A percentile compares a stretch with the other conserved stretches of the same genome.
phyloP scores from a whole-genome alignment of 2,113 vertebrate genomes.

The Podarcis cretensis region DNA sequence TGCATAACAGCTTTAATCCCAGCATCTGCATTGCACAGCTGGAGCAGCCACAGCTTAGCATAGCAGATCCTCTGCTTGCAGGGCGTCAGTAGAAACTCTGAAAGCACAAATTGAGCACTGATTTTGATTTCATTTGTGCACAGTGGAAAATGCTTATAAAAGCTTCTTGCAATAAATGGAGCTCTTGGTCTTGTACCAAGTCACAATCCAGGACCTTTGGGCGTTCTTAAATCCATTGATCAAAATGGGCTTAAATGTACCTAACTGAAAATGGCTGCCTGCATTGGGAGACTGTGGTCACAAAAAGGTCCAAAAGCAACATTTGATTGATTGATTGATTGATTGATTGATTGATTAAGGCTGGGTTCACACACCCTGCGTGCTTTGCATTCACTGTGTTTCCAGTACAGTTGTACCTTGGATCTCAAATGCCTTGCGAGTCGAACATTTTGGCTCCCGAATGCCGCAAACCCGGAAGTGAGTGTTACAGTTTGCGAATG shows the following conservation, averaged over 20 bases:
- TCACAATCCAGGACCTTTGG: not conserved
- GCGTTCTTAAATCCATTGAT: not conserved
- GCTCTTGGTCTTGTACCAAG: not conserved
- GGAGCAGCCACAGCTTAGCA: not conserved
- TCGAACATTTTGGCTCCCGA: too few relatives aligned
- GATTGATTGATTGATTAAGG: too few relatives aligned
- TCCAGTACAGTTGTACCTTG: too few relatives aligned
- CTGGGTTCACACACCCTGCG: too few relatives aligned
- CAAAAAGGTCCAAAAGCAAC: not conserved
- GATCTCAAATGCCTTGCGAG: too few relatives aligned
- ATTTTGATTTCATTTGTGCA: not conserved
- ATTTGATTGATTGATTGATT: not conserved
- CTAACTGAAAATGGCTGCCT: not conserved
- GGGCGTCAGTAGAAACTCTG: not conserved
- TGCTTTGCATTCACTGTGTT: too few relatives aligned
- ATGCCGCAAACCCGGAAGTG: too few relatives aligned
- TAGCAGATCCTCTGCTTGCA: not conserved
- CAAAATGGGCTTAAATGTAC: not conserved
- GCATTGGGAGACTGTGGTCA: too few relatives aligned
- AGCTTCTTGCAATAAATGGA: not conserved
- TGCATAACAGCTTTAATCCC: not conserved
- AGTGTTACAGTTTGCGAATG: too few relatives aligned
- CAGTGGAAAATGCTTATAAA: not conserved
- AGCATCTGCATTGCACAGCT: not conserved
- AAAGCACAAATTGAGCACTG: not conserved